Evolutionary conservation across 2,797 vertebrate genomes (phyloP), one percentile per base, ranked within the genome.

Genomic region (Tauraco hartlaubi): DNA sequence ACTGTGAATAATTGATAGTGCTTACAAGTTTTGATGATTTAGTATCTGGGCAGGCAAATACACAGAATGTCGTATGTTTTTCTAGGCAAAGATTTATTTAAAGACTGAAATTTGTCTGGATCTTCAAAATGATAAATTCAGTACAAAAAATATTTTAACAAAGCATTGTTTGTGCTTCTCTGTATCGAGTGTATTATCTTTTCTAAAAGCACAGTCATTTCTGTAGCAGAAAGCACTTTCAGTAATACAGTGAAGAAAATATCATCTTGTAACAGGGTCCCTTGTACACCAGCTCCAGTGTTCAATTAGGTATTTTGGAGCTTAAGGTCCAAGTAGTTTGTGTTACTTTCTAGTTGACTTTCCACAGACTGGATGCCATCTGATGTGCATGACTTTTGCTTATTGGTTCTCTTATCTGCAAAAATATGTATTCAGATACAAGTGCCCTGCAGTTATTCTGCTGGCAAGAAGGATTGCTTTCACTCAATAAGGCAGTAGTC

Each of bases 11-110:
- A 94, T 79, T 89, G 74, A 89, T 82, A 25, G 37, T 59, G 59
- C 81, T 87, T 94, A 74, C 55, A 94, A 94, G 33, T 77, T 94
- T 63, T 91, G 59, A 87, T 90, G 89, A 85, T 95, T 94, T 94
- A 90, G 28, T 71, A 67, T 68, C 71, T 85, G 67, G 44, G 44
- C n/a, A 77, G 61, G 64, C 13, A 92, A 90, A 94, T 62, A 48
- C 2, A 3, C 39, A 83, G 43, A 85, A 74, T 73, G 44, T 62
- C 55, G 9, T 39, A 22, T 33, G 13, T 11, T 18, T 49, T 92
- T 79, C 73, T 48, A 55, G 63, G 33, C 15, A 82, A 85, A 92
- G 71, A 79, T 85, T 94, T 91, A 94, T 89, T 88, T 82, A 63
- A 91, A 76, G 41, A 56, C 35, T 37, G n/a, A 91, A 63, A 89